Conservation (phyloP, 2,888 invertebrate genomes). For the Heliconius aoede region DNA sequence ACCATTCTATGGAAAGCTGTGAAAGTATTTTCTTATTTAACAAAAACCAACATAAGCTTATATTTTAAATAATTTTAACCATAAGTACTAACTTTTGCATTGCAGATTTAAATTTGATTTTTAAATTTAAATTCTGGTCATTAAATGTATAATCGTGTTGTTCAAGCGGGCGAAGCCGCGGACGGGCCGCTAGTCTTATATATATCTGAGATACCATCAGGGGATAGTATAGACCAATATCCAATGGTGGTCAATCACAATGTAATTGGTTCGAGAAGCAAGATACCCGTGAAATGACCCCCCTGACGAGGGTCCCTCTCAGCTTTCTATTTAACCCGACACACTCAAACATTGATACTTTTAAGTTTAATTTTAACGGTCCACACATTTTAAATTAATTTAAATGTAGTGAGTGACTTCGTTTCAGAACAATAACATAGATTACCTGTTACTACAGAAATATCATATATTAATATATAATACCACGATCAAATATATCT, state of each 20-base stretch:
- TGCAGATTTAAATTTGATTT: too few species aligned
- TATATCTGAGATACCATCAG: constrained; percentile 9
- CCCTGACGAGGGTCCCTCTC: constrained; percentile 76
- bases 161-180: too few species aligned
- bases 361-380: constrained; percentile 24
- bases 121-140: too few species aligned
- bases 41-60: too few species aligned
- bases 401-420: too few species aligned
- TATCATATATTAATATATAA: background rate
- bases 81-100: too few species aligned
- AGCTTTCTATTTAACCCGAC: constrained; percentile 67
- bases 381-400: background rate
- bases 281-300: constrained; percentile 81
- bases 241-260: constrained; percentile 73
- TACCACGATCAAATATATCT: background rate
- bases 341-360: constrained; percentile 47
- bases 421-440: too few species aligned
- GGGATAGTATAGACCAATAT: constrained; percentile 52
- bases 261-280: constrained; percentile 77
- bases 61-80: too few species aligned
- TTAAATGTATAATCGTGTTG: too few species aligned
- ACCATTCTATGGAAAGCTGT: too few species aligned
- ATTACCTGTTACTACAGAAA: background rate
- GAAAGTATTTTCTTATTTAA: too few species aligned
- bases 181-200: too few species aligned